Evolutionary conservation across 2,888 invertebrate genomes (phyloP), one percentile per base, ranked within the genome.

Genomic region (Chironomus riparius): DNA sequence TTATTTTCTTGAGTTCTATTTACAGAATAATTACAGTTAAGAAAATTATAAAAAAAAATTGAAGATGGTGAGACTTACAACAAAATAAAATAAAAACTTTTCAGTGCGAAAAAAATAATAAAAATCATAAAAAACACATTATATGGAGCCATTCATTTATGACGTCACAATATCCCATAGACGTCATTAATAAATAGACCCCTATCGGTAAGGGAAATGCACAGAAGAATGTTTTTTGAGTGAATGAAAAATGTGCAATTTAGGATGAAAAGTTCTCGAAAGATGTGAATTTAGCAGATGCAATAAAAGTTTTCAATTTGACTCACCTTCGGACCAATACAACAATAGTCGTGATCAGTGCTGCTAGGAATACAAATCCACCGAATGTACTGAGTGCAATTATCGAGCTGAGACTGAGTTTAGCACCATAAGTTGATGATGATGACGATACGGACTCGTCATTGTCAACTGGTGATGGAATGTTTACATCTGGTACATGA

Each of bases 301-400:
- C 38, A 38, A 38, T 38, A 38, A 38, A 38, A 38, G 10, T 2
- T 10, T 1, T 38, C 38, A 10, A 28, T 24, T 13, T n/a, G 77
- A 80, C 86, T 86, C 86, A 96, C 96, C 95, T 94, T 85, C 92
- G 87, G 74, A 95, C 91, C 79, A 96, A 87, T 77, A 95, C 92
- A 77, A 96, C 92, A 78, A 95, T 91, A 4, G 95, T 94, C 2
- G 95, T 94, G 79, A 95, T 91, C 78, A 95, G 91, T 28, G 94
- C 95, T 10, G 95, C 92, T 70, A 96, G 86, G 82, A 96, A 93
- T 6, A 95, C 93, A 80, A 96, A 91, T 7, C 92, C 94, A n/a
- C 94, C 95, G 82, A 95, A 95, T 7, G 94, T 93, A 2, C 93
- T 94, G 15, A 96, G 85, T 0, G 95, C 94, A 77, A 95, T 94